Evolutionary conservation across 2,797 vertebrate genomes (phyloP), one percentile per base, ranked within the genome.

Genomic region (Melanogrammus aeglefinus): DNA sequence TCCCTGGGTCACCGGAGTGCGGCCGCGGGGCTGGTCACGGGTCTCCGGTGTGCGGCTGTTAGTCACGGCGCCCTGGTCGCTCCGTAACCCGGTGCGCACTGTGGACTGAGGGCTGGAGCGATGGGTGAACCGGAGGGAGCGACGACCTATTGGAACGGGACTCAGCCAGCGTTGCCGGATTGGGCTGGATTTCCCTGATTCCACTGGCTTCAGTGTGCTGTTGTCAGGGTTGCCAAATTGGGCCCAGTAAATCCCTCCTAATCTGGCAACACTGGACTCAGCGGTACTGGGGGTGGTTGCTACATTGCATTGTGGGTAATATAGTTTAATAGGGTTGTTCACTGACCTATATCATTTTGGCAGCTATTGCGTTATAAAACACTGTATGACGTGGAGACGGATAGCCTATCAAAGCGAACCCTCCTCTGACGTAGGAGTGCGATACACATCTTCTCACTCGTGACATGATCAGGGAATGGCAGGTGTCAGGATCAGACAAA

Each of bases 261-360:
- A 33, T 33, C 31, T 33, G 31, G 31, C 31, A 33, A 33, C 31
- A 33, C 31, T 33, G 31, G 31, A 33, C 31, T 33, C 39, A 21
- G 47, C 47, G n/a, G 51, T n/a, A 6, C 51, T 51, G 18, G 51
- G 51, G 85, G 81, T 83, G 82, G 69, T 66, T 72, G 75, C 10
- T 16, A 31, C 51, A n/a, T 66, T 81, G 94, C 84, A 91, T 78
- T 85, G 72, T 95, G 95, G 95, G 93, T 88, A 92, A 81, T 92
- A 91, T 83, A 91, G 94, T 95, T 73, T 72, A 0, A n/a, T 16
- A 6, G 4, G 0, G 9, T 85, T 73, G 80, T 72, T 76, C 36
- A 39, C 66, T 91, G 92, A 92, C 90, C 91, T 88, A 91, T 82
- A 92, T 92, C 84, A 81, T 72, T 75, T 2, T 84, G 77, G 38